These are phyloP conservation scores for Sebastes goodei DNA, from an alignment of 2,797 vertebrate species.

Conservation along the genomic window DNA sequence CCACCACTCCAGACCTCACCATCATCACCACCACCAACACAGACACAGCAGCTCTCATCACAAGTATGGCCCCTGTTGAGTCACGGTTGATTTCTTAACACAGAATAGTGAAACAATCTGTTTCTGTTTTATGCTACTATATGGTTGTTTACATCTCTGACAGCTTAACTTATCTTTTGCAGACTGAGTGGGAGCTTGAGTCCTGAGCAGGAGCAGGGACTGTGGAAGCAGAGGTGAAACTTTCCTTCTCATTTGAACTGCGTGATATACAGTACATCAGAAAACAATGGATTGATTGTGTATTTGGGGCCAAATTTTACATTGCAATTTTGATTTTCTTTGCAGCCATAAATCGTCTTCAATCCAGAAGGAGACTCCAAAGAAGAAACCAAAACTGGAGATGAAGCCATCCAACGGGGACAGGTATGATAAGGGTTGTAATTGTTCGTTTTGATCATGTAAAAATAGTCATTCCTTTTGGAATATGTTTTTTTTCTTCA, in stretches of 20 bases:
- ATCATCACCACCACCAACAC: slow-evolving; percentile 89
- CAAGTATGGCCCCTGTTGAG: slow-evolving; percentile 85
- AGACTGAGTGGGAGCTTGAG: slow-evolving; percentile 94
- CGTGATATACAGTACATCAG: background rate
- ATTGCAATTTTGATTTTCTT: slow-evolving; percentile 26
- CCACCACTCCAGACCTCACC: slow-evolving; percentile 92
- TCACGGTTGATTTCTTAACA: background rate
- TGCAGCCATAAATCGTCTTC: slow-evolving; percentile 98
- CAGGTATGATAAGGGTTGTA: slow-evolving; percentile 79
- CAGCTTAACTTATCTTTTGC: slow-evolving; percentile 45
- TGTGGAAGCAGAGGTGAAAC: slow-evolving; percentile 97
- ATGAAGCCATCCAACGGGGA: slow-evolving; percentile 99
- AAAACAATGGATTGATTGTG: background rate
- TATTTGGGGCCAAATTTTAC: background rate
- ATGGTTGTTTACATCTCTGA: background rate
- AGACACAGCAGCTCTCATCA: slow-evolving; percentile 91
- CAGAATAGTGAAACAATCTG: background rate
- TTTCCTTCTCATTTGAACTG: background rate
- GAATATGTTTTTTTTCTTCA: background rate
- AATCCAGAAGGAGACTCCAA: slow-evolving; percentile 99
- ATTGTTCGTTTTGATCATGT: background rate
- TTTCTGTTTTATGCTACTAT: background rate
- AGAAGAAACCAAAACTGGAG: slow-evolving; percentile 99
- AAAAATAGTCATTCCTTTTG: background rate
- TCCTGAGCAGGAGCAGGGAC: slow-evolving; percentile 97